Evolutionary conservation across 2,113 vertebrate species (phyloP).

Genomic region (Phylloscopus whistleri): DNA sequence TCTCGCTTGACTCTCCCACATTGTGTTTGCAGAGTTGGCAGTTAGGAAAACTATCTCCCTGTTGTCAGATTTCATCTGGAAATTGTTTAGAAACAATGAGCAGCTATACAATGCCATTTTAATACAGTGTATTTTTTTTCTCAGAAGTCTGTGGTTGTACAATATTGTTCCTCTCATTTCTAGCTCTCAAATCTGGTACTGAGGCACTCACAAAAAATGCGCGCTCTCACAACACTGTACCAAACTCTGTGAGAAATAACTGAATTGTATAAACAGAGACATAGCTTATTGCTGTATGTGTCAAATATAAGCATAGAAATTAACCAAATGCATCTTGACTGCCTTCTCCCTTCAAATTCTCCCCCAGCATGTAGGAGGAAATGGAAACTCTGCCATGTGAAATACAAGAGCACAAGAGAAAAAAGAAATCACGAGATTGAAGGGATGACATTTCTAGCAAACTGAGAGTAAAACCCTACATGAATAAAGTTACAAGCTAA

Average conservation of each 20-base stretch:
- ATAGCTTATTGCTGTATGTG: not conserved
- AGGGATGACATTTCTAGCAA: not conserved
- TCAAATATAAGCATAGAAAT: not conserved
- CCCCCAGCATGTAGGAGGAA: not conserved
- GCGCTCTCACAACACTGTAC: not conserved
- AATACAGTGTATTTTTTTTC: not conserved
- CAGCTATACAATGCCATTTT: not conserved
- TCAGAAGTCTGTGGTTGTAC: not conserved
- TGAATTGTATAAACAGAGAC: not conserved
- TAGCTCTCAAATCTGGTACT: not conserved
- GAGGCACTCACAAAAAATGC: not conserved
- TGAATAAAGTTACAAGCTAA: not conserved
- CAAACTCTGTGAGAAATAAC: not conserved
- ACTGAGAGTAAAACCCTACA: not conserved
- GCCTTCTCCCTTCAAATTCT: not conserved
- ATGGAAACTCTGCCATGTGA: not conserved
- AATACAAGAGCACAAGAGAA: not conserved
- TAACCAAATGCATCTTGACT: not conserved
- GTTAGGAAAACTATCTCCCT: not conserved
- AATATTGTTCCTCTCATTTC: not conserved
- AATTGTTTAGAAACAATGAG: conserved; percentile 30
- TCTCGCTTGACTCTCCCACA: not conserved
- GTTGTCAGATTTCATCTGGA: conserved; percentile 37
- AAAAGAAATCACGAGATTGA: not conserved
- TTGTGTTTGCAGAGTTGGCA: not conserved